A percentile compares a stretch with the other conserved stretches of the same genome.
Evolutionary conservation across 2,113 vertebrate genomes (phyloP).

Genomic region (Fulmarus glacialis): DNA sequence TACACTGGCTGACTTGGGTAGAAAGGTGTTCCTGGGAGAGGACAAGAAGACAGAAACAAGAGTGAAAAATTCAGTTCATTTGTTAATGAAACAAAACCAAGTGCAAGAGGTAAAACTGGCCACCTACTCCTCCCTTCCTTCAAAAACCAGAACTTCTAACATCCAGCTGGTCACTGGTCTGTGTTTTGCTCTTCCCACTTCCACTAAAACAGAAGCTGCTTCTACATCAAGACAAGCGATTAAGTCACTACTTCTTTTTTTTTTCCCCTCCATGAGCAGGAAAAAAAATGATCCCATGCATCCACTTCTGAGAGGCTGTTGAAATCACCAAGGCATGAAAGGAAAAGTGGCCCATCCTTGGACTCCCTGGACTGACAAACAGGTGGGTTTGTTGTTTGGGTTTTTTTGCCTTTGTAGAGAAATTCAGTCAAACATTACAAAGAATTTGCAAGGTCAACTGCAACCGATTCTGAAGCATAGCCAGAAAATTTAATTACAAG

Average conservation of each 20-base stretch:
- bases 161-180: rapidly evolving
- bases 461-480: neutral
- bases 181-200: neutral
- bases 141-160: neutral
- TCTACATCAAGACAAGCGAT: neutral
- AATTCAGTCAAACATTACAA: neutral
- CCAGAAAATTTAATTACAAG: neutral
- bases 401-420: neutral
- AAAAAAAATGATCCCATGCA: neutral
- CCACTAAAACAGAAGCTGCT: neutral
- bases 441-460: neutral
- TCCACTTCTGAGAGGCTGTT: neutral
- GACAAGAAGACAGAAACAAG: neutral
- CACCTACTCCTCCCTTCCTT: neutral
- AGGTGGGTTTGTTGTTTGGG: neutral
- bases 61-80: neutral
- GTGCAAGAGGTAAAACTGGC: rapidly evolving
- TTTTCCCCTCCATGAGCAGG: neutral
- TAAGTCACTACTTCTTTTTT: neutral
- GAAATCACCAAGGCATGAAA: neutral
- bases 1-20: conserved; percentile 93
- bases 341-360: neutral
- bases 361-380: neutral
- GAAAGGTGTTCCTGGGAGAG: conserved; percentile 83
- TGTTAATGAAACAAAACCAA: neutral